A percentile compares a stretch with the other conserved stretches of the same genome.
Conservation (phyloP, 2,113 vertebrate genomes). For the Anolis sagrei region DNA sequence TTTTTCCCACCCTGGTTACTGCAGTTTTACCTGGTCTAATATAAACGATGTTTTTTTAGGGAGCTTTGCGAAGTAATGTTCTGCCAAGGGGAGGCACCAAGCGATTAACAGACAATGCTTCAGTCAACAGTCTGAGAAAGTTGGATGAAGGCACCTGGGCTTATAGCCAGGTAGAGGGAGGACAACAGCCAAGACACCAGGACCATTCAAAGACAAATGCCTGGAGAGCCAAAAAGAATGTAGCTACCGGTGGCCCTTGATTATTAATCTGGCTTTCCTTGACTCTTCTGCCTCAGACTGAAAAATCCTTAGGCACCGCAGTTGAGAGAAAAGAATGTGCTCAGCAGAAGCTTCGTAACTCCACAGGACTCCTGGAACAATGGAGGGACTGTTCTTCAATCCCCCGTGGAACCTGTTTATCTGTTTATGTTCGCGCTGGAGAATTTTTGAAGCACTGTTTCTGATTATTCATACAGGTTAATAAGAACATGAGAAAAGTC, state of each 20-base stretch:
- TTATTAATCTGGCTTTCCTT: background rate
- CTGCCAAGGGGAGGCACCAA: background rate
- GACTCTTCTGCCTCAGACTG: background rate
- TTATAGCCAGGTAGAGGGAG: background rate
- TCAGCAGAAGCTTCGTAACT: background rate
- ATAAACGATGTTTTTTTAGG: background rate
- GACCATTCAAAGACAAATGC: background rate
- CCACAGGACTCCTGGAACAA: conserved; percentile 26
- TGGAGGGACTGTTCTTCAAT: conserved; percentile 9
- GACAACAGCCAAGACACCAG: background rate
- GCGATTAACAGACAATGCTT: background rate
- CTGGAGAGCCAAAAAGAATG: background rate
- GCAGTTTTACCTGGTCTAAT: background rate
- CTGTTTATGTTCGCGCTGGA: background rate
- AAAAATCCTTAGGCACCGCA: background rate
- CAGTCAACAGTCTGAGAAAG: conserved; percentile 1
- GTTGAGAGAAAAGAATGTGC: conserved; percentile 23
- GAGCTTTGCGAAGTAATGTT: background rate
- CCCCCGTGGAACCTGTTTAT: conserved; percentile 9
- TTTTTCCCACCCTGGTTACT: too few species aligned
- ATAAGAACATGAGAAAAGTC: background rate
- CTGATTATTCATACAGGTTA: background rate
- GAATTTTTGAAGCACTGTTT: conserved; percentile 3
- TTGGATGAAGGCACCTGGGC: conserved; percentile 14
- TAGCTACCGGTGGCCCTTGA: background rate